Evolutionary conservation across 2,113 vertebrate species (phyloP), one percentile per base, ranked within the genome.

Genomic region (Piaya cayana): DNA sequence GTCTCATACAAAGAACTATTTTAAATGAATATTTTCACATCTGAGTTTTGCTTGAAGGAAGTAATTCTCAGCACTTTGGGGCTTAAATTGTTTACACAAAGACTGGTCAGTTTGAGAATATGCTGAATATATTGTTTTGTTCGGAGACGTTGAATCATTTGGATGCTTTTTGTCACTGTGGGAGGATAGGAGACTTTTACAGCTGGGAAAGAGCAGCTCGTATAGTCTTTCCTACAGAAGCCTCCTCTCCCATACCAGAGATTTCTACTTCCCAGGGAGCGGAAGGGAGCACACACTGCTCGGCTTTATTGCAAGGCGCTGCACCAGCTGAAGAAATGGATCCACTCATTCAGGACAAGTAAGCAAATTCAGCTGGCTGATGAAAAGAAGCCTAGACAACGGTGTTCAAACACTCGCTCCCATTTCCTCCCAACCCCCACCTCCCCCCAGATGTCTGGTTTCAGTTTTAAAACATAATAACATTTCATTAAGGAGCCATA

Each of bases 341-440:
- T 94, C 95, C 79, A 85, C 95, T 96, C 82, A 96, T 96, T 96
- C 95, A 94, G 82, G 93, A 96, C 92, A 96, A 95, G 82, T 88
- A 97, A 97, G 55, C 68, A 95, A 91, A 97, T 96, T 95, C 94
- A 95, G 82, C 90, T 97, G 80, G 83, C 91, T 95, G 83, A 84
- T 96, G 93, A 96, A 95, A 95, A 84, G 87, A 94, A 97, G 84
- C 91, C 90, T 96, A 90, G 58, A 87, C 94, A 93, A 92, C 69
- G 72, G 39, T 88, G 76, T 95, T 97, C 90, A 97, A 93, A 86
- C 83, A 95, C 77, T 95, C 45, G 6, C 49, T 82, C 49, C 64
- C 68, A 78, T 58, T 89, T 97, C 79, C 53, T 94, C 78, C 82
- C n/a, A 39, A 13, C 12, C 17, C 37, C 17, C 63, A 27, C 18